These are phyloP conservation scores for Phyllotreta striolata DNA, from an alignment of 2,888 invertebrate species.

Conservation along the genomic window DNA sequence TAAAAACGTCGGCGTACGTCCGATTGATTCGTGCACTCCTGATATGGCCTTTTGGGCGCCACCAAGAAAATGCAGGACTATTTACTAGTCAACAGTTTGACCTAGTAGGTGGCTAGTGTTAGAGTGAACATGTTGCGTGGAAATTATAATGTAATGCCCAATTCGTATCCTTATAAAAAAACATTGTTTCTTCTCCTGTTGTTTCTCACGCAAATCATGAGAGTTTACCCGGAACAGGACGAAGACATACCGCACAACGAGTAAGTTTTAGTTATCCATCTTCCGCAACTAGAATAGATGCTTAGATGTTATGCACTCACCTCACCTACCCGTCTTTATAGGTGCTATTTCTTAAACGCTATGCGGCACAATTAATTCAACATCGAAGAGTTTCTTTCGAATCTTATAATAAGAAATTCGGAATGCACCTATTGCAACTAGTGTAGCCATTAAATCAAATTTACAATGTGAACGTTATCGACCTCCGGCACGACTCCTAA, in stretches of 20 bases:
- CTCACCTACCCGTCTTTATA: not conserved
- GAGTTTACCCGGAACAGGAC: conserved; percentile 75
- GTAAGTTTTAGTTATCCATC: conserved; percentile 66
- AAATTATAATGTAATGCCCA: conserved; percentile 40
- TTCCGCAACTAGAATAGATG: too few relatives aligned
- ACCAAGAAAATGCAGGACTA: conserved; percentile 23
- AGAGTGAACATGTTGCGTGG: conserved; percentile 52
- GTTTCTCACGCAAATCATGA: conserved; percentile 55
- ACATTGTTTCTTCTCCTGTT: conserved; percentile 45
- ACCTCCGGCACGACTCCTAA: not conserved
- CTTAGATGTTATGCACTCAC: conserved; percentile 1
- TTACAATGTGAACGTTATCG: conserved; percentile 2
- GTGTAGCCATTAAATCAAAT: too few relatives aligned
- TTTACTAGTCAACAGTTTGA: conserved; percentile 34
- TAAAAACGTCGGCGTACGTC: conserved; percentile 43
- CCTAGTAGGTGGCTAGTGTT: conserved; percentile 40
- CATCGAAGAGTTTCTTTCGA: too few relatives aligned
- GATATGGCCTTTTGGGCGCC: conserved; percentile 5
- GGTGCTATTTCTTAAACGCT: conserved; percentile 7
- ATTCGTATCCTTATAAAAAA: conserved; percentile 36
- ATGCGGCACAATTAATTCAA: too few relatives aligned
- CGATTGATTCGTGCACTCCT: not conserved
- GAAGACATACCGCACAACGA: conserved; percentile 91
- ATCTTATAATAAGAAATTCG: too few relatives aligned
- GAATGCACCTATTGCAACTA: too few relatives aligned